Conservation (phyloP, 2,113 vertebrate genomes). For the Elephas maximus region DNA sequence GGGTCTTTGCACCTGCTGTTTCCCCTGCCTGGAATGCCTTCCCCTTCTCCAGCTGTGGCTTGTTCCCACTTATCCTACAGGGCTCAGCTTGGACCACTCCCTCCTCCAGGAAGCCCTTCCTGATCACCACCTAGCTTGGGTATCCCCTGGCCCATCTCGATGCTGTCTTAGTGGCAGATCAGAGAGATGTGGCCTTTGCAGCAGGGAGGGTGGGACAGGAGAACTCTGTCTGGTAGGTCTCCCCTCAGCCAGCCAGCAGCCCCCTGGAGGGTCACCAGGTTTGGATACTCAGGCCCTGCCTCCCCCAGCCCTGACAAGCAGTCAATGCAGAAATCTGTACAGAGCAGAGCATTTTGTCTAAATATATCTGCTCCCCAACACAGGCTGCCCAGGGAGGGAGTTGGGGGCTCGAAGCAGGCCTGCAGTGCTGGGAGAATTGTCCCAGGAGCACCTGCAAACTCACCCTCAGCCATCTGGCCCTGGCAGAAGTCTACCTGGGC, state of each 20-base stretch:
- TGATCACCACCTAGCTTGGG: not conserved
- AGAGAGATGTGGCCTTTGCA: not conserved
- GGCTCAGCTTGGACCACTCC: not conserved
- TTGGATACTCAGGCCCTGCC: slow-evolving; percentile 7
- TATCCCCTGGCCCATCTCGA: not conserved
- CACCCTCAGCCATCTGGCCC: not conserved
- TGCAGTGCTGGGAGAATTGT: not conserved
- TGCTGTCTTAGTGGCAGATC: not conserved
- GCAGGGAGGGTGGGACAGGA: not conserved
- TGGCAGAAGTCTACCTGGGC: not conserved
- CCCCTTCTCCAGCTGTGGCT: not conserved
- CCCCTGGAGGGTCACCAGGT: not conserved
- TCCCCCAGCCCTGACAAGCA: not conserved
- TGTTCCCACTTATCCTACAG: not conserved
- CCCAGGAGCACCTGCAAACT: not conserved
- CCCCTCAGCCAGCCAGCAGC: not conserved
- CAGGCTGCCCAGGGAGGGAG: slow-evolving; percentile 26
- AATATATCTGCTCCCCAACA: slow-evolving; percentile 85
- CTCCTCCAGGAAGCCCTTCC: not conserved
- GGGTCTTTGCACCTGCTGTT: not conserved
- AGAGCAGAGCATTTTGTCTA: slow-evolving; percentile 80
- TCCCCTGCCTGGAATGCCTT: not conserved
- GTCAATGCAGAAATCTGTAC: not conserved
- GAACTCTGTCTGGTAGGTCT: not conserved
- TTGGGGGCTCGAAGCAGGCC: not conserved